phyloP scores from a whole-genome alignment of 2,113 vertebrate genomes.

The Psephotus haematonotus region DNA sequence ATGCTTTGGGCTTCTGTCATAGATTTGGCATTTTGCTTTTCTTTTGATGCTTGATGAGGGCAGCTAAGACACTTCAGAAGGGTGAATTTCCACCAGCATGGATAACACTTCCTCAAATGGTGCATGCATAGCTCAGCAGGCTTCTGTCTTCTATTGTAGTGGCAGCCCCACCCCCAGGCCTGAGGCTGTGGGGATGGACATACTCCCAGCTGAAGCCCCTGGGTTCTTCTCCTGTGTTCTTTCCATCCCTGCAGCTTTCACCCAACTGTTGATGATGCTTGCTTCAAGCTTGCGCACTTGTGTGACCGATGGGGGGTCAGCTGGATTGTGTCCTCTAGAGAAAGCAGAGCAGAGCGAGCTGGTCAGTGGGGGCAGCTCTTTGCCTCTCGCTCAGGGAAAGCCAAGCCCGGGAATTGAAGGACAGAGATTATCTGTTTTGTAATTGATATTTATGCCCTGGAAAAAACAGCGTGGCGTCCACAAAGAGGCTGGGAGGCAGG shows the following conservation, averaged over 20 bases:
- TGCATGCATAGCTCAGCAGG: neutral
- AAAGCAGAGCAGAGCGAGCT: neutral
- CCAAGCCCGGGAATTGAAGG: neutral
- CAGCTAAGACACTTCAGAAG: neutral
- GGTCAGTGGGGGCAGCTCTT: neutral
- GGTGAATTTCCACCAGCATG: neutral
- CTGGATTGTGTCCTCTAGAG: slow-evolving; percentile 77
- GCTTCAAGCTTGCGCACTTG: slow-evolving; percentile 80
- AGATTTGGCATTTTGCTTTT: neutral
- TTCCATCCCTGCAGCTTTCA: slow-evolving; percentile 18
- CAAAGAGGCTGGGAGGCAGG: neutral
- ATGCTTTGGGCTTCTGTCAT: neutral
- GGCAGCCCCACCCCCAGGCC: rapidly evolving
- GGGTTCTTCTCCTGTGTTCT: rapidly evolving
- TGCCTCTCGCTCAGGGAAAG: neutral
- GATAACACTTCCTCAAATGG: neutral
- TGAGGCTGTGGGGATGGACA: rapidly evolving
- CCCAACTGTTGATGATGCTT: slow-evolving; percentile 80
- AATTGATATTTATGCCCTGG: neutral
- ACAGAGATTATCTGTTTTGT: neutral
- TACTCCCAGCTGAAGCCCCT: neutral
- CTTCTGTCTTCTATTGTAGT: neutral
- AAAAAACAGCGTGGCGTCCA: neutral
- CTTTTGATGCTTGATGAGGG: neutral
- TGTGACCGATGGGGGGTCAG: slow-evolving; percentile 79